Base-by-base conservation (phyloP, 1,140 invertebrate species). In the Drosophila mojavensis region DNA sequence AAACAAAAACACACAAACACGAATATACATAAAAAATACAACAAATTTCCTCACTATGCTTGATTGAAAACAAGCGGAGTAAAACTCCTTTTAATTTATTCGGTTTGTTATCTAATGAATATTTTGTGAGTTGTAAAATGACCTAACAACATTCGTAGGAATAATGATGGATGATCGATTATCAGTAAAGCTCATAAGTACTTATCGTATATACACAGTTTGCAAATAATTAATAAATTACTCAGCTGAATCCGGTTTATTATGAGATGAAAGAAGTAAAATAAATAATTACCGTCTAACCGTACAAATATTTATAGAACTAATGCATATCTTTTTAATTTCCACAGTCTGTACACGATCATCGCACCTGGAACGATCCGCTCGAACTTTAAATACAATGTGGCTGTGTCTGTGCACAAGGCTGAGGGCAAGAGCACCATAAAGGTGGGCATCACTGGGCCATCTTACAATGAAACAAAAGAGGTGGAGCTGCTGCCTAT, bases 371-470 rank as follows among this genome's bases (percentile, higher is more conserved):
- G 95, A 77, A 94, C 96, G 9, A 93, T 98, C n/a, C 94, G 97
- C 47, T 97, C 97, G 3, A 96, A 96, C 93, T 95, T 95, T 9
- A 95, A 97, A 75, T 98, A 97, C 90, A 96, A 97, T 92, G 96
- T 96, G 17, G 95, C 95, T 9, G 95, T 97, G 10, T 96, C 94
- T 43, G 93, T 95, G 1, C 94, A 95, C 71, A 94, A 94, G 54
- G 94, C 95, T 13, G 92, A 93, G 5, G 91, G 91, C 2, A 94
- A 95, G 0, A 94, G 95, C 17, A 94, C 94, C 9, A 93, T 98
- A 43, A 94, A 94, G 43, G 94, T 97, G 13, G 95, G 95, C 50
- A 93, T 98, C 3, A 95, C 94, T 70, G 97, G 96, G 7, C 93
- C 94, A 20, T 94, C 95, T 13, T 94, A 95, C 67, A 95, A 94